Evolutionary conservation across 2,888 invertebrate species (phyloP).

Genomic region (Drosophila meridiana): DNA sequence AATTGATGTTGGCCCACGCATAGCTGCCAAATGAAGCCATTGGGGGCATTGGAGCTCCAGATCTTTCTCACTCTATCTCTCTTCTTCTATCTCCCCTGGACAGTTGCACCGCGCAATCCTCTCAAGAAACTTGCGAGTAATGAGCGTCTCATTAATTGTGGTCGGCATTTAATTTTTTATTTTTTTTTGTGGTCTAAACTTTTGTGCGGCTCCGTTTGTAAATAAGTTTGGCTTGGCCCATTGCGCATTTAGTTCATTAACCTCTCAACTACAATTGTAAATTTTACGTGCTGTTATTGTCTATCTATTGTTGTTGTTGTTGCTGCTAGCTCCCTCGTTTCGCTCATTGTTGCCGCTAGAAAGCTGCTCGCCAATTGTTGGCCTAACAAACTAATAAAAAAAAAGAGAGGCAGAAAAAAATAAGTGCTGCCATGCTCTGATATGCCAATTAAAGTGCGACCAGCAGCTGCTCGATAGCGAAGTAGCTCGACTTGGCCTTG

Average conservation of each 20-base stretch:
- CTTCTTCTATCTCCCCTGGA: neutral
- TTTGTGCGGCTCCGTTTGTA: constrained; percentile 40
- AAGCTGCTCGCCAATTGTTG: constrained; percentile 51
- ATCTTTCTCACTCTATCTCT: neutral
- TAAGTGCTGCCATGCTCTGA: constrained; percentile 62
- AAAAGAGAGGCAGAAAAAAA: constrained; percentile 45
- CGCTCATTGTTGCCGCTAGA: constrained; percentile 70
- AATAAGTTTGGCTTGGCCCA: constrained; percentile 78
- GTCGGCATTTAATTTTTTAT: constrained; percentile 25
- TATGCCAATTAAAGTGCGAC: constrained; percentile 78
- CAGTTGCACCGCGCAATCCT: constrained; percentile 28
- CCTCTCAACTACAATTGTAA: constrained; percentile 78
- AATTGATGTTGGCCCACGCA: constrained; percentile 53
- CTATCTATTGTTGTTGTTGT: constrained; percentile 17
- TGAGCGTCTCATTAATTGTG: constrained; percentile 73
- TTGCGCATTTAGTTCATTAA: constrained; percentile 81
- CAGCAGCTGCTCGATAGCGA: constrained; percentile 42
- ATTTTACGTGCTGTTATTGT: constrained; percentile 53
- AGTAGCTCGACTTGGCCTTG: constrained; percentile 10
- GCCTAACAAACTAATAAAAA: constrained; percentile 69
- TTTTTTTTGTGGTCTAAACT: constrained; percentile 28
- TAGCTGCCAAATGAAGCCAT: constrained; percentile 61
- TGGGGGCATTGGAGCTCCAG: constrained; percentile 10
- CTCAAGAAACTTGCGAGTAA: constrained; percentile 60
- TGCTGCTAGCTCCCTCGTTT: constrained; percentile 31